phyloP scores from a whole-genome alignment of 2,888 invertebrate species.

The Drosophila koepferae region DNA sequence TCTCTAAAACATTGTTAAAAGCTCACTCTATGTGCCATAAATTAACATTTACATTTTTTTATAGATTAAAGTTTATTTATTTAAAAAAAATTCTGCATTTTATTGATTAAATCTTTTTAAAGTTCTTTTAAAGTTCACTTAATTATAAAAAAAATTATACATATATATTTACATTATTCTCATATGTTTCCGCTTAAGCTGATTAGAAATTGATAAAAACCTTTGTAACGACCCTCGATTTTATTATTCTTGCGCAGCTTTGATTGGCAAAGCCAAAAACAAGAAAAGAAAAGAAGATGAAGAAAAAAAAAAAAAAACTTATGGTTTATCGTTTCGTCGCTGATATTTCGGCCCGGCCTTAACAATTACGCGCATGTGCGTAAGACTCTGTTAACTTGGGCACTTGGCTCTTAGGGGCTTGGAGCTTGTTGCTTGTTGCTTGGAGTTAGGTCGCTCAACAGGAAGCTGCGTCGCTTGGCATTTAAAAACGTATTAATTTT shows the following conservation, averaged over 20 bases:
- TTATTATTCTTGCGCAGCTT: slow-evolving; percentile 19
- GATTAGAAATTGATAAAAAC: neutral
- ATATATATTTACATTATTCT: no score
- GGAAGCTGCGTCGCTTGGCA: slow-evolving; percentile 79
- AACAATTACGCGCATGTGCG: slow-evolving; percentile 80
- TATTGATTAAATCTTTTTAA: no score
- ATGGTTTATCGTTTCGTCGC: slow-evolving; percentile 34
- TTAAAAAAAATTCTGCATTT: no score
- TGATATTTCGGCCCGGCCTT: slow-evolving; percentile 14
- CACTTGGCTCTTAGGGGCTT: slow-evolving; percentile 24
- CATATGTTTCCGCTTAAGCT: no score
- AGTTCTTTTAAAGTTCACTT: no score
- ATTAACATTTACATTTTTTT: neutral
- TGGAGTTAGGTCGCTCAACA: slow-evolving; percentile 54
- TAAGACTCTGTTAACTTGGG: slow-evolving; percentile 64
- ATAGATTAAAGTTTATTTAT: no score
- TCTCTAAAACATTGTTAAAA: neutral
- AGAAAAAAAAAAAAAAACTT: slow-evolving; percentile 34
- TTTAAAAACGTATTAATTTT: slow-evolving; percentile 80
- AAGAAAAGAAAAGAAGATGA: neutral
- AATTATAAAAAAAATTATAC: no score
- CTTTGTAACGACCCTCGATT: neutral
- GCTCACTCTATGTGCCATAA: neutral
- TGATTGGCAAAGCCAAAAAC: slow-evolving; percentile 47
- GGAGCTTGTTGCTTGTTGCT: slow-evolving; percentile 1